Percentiles rank a stretch among this genome's conserved stretches.
Evolutionary conservation across 2,797 vertebrate genomes (phyloP).

Genomic region (Paguma larvata): DNA sequence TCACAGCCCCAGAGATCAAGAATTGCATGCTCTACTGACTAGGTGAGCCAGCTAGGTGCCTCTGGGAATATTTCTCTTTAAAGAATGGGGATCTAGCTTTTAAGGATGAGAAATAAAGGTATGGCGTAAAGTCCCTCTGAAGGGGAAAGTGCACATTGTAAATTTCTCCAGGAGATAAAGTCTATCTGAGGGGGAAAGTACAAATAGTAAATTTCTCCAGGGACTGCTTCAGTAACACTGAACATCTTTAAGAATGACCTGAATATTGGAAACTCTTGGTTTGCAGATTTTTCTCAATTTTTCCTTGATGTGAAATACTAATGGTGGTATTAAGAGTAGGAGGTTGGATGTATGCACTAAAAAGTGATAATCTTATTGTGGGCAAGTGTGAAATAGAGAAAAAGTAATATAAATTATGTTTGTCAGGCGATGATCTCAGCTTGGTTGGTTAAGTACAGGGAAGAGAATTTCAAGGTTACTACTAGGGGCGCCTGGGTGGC

Average conservation of each 20-base stretch:
- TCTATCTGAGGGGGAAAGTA: neutral
- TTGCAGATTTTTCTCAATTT: conserved; percentile 44
- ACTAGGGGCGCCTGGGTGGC: too few species aligned
- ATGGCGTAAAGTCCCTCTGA: neutral
- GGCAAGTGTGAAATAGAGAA: conserved; percentile 39
- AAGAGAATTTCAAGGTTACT: conserved; percentile 50
- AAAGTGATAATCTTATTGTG: conserved; percentile 16
- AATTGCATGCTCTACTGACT: neutral
- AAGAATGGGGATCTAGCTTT: conserved; percentile 29
- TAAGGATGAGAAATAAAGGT: conserved; percentile 18
- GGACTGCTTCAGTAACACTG: neutral
- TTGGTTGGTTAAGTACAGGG: neutral
- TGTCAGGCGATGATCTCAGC: conserved; percentile 41
- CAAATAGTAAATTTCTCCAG: neutral
- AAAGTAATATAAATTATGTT: conserved; percentile 55
- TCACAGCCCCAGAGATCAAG: neutral
- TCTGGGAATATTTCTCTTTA: neutral
- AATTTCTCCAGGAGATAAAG: conserved; percentile 23
- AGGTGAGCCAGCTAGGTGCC: neutral
- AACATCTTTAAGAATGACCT: conserved; percentile 49
- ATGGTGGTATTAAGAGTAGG: neutral
- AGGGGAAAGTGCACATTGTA: neutral
- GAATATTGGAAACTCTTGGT: neutral
- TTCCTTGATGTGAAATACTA: neutral
- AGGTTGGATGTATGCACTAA: neutral